Evolutionary conservation across 1,140 invertebrate species (phyloP), one percentile per base, ranked within the genome.

Genomic region (Andrena cerasifolii): DNA sequence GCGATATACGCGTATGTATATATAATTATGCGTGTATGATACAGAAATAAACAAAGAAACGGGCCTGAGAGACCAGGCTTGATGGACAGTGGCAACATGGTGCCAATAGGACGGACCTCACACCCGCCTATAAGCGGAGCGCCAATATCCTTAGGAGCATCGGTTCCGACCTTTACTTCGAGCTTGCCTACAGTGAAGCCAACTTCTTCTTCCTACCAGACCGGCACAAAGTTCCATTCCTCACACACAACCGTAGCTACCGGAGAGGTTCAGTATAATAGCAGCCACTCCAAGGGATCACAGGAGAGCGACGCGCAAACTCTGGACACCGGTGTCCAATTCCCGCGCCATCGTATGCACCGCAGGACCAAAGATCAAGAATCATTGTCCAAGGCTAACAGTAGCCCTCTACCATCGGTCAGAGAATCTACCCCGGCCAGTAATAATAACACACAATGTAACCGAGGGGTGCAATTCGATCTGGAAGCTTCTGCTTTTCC

Each of bases 401-500:
- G 75, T 53, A 84, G 80, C 33, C 70, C 88, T 70, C 81, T 92
- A 74, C 87, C 90, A 3, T 88, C 89, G 59, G 90, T 90, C 76
- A 89, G 91, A 73, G 90, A 91, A 51, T 83, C 87, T 59, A 86
- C 87, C 33, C 84, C 86, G 63, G 82, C 78, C 73, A 89, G 79
- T 80, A 89, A 77, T 67, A 85, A 78, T 66, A 83, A 80, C 53
- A 79, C 87, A 51, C 89, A 90, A 79, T 90, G 90, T 76, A 92
- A 90, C 59, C 86, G 92, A 86, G 92, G 92, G 58, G 93, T 94
- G 28, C 94, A 96, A 86, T 97, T 97, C 92, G 97, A 97, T 89
- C 92, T 97, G 66, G 96, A 96, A 91, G 96, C 96, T 78, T 94
- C 95, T 49, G 95, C 96, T 61, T 97, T 98, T 90, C 97, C 97